phyloP scores from a whole-genome alignment of 2,888 invertebrate species.

The Papilio demoleus region DNA sequence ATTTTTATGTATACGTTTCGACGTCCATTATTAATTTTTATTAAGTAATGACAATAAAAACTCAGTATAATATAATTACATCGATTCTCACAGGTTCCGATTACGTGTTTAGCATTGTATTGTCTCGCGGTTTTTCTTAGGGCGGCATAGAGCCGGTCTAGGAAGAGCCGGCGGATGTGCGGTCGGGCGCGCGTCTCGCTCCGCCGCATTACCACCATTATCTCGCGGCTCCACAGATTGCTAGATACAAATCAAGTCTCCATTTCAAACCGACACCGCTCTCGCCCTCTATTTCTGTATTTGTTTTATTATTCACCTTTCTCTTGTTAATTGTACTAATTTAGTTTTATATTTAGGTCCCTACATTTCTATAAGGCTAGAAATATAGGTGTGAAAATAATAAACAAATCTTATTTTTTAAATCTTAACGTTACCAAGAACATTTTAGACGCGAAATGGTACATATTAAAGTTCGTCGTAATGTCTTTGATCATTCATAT shows the following conservation, averaged over 20 bases:
- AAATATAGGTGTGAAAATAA: background rate
- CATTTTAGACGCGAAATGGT: background rate
- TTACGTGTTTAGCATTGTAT: conserved; percentile 26
- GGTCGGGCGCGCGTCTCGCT: conserved; percentile 77
- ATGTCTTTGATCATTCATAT: background rate
- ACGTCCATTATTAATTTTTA: too few relatives aligned
- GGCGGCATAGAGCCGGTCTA: conserved; percentile 57
- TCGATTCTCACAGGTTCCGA: conserved; percentile 17
- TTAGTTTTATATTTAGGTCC: background rate
- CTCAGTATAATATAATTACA: background rate
- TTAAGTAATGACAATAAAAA: background rate
- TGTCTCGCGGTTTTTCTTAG: conserved; percentile 44
- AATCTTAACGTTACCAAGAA: too few relatives aligned
- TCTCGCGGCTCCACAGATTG: conserved; percentile 67
- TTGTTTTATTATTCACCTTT: conserved; percentile 15
- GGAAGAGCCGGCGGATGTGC: conserved; percentile 78
- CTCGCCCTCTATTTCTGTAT: conserved; percentile 30
- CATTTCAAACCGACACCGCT: conserved; percentile 45
- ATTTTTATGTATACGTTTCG: too few relatives aligned
- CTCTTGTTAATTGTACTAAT: background rate
- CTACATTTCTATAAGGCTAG: too few relatives aligned
- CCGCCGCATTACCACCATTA: conserved; percentile 76
- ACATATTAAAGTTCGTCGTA: background rate
- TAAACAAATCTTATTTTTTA: too few relatives aligned
- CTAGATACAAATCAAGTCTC: conserved; percentile 59